Base-by-base conservation (phyloP, 2,888 invertebrate genomes). In the Petrolisthes cinctipes region DNA sequence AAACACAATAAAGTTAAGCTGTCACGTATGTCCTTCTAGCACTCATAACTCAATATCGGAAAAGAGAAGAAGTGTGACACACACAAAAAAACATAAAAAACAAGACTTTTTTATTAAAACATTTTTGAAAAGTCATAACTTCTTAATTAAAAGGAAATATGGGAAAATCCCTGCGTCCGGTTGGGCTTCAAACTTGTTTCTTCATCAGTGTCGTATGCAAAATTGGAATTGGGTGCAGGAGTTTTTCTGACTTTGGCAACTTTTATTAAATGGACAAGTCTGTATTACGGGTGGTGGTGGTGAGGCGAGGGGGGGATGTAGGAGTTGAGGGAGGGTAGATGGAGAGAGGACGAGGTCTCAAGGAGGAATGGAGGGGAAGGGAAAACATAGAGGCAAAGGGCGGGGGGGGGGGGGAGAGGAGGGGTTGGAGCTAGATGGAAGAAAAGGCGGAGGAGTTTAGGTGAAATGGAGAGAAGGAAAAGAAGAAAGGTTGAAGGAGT, bases 121-220 rank as follows among this genome's bases (percentile, higher is more conserved):
- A 86, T 86, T 86, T 86, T 86, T 86, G 78, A 86, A 83, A 86
- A 86, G 86, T 86, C 86, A 86, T 86, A 86, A 86, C 86, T 86
- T 86, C 86, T 86, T 86, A 86, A 86, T 86, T 86, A 86, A 86
- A 86, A 79, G 86, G 86, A 86, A 86, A 86, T 86, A 86, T 86
- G 86, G 86, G 86, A 86, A 86, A 86, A 83, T 68, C 76, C 83
- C 23, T 82, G 83, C 82, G 86, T 86, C 86, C 86, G 86, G 86
- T 86, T 86, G 83, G 82, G 83, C 83, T 73, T 68, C 54, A 86
- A 86, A 86, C 86, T 86, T 86, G 83, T 78, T 78, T 86, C 86
- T 86, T 86, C 86, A 86, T 86, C 86, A 86, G 86, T 86, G 86
- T 86, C 83, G 76, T 86, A 83, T 86, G 86, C 86, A 86, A 86